Base-by-base conservation (phyloP, 2,888 invertebrate genomes). In the Phymatocera aterrima region DNA sequence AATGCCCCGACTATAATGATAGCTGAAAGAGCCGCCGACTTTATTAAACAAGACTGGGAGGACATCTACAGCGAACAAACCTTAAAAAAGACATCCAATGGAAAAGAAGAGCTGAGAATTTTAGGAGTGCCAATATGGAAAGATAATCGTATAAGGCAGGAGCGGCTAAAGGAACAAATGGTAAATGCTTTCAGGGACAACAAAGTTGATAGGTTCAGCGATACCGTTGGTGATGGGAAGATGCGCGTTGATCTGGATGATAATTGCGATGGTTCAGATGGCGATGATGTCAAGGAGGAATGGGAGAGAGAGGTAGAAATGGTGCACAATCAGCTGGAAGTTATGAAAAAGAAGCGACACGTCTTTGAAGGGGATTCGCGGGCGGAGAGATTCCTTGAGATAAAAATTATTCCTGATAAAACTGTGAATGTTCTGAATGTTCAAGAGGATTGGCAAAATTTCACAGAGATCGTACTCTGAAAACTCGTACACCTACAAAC, bases 1-100 rank as follows among this genome's bases (percentile, higher is more conserved):
- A 96, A 96, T 85, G 96, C 96, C 0, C 96, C 97, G 0, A 93
- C 93, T 0, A 94, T 96, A 61, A 97, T 97, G 97, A 95, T 97
- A 60, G 97, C 95, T 0, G 97, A 97, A 87, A 96, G 95, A 85
- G 96, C 94, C 0, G 92, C 96, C 0, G 96, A 97, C 85, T 94
- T 97, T 93, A 96, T 97, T 82, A 96, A 96, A 87, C 93, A 94
- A 87, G 95, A 95, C 82, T 95, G 68, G 68, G 15, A 46, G 46
- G 28, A 68, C 1, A 46, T 68, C 34, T 43, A 28, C 24, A 1
- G 28, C 3, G 43, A 46, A n/a, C 68, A 24, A 46, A 24, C 8
- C 10, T 6, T 28, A 80, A 82, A 8, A 86, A 87, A 24, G 79
- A 78, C 43, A 82, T 86, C n/a, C 84, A 86, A 70, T 81, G 83